A percentile compares a stretch with the other conserved stretches of the same genome.
phyloP scores from a whole-genome alignment of 1,140 invertebrate genomes.

The Artemia franciscana region DNA sequence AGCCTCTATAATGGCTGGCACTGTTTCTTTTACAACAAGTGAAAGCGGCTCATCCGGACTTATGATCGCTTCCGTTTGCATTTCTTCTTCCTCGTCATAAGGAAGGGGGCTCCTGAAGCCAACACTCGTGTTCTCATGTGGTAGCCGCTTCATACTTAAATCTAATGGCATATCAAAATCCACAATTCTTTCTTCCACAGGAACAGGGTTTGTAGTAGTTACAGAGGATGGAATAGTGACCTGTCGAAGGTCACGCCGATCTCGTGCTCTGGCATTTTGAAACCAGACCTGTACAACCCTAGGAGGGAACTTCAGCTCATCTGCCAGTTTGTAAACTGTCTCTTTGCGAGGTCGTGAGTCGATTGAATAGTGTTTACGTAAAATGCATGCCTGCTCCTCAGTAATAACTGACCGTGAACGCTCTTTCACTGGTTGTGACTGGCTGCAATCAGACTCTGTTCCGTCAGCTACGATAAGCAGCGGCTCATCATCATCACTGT shows the following conservation, averaged over 20 bases:
- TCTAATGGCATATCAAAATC: background rate
- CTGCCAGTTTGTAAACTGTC: conserved; percentile 66
- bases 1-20: no score
- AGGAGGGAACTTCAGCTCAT: conserved; percentile 65
- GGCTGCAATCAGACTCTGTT: background rate
- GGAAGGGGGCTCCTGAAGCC: no score
- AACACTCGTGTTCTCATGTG: no score
- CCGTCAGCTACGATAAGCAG: background rate
- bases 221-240: conserved; percentile 20
- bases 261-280: conserved; percentile 83
- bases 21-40: no score
- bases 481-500: background rate
- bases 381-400: conserved; percentile 67
- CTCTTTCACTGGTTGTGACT: conserved; percentile 23
- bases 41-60: background rate
- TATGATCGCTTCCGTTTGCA: no score
- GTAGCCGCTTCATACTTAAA: background rate
- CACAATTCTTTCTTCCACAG: conserved; percentile 3
- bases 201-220: conserved; percentile 17
- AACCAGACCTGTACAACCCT: conserved; percentile 82
- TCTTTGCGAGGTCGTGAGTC: conserved; percentile 83
- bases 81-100: no score
- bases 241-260: conserved; percentile 42
- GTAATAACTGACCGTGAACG: conserved; percentile 75
- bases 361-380: conserved; percentile 55